Evolutionary conservation across 1,140 invertebrate species (phyloP).

Genomic region (Conopomorpha cramerella): DNA sequence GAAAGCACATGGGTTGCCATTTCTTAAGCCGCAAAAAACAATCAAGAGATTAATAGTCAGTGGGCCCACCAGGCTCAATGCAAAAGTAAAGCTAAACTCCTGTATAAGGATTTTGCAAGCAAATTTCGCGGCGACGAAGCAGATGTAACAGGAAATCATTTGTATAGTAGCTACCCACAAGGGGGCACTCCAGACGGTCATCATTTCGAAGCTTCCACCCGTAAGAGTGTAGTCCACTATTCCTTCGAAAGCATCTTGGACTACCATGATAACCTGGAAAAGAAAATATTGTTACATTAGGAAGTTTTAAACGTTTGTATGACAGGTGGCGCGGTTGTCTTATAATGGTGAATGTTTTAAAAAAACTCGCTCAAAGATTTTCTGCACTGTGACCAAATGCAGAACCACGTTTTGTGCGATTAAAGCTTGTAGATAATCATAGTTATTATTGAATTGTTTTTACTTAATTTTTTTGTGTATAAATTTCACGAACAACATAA

Average conservation of each 20-base stretch:
- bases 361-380: too few species aligned
- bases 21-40: constrained; percentile 81
- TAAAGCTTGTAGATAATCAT: too few species aligned
- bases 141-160: constrained; percentile 78
- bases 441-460: too few species aligned
- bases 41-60: constrained; percentile 87
- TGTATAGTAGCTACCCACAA: constrained; percentile 82
- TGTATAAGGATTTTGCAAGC: constrained; percentile 96
- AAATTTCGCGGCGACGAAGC: constrained; percentile 88
- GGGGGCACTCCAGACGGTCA: constrained; percentile 66
- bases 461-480: too few species aligned
- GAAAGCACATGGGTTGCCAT: constrained; percentile 85
- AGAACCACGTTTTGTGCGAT: too few species aligned
- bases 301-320: too few species aligned
- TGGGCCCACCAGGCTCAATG: constrained; percentile 88
- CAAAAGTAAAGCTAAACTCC: constrained; percentile 93
- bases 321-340: too few species aligned
- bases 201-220: constrained; percentile 68
- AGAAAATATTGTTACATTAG: too few species aligned
- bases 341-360: too few species aligned
- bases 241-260: constrained; percentile 62
- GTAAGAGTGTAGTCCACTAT: constrained; percentile 68
- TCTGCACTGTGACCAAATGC: too few species aligned
- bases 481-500: too few species aligned
- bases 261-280: constrained; percentile 60